Percentiles rank a stretch among this genome's conserved stretches.
Conservation (phyloP, 2,888 invertebrate species). For the Unio delphinus region DNA sequence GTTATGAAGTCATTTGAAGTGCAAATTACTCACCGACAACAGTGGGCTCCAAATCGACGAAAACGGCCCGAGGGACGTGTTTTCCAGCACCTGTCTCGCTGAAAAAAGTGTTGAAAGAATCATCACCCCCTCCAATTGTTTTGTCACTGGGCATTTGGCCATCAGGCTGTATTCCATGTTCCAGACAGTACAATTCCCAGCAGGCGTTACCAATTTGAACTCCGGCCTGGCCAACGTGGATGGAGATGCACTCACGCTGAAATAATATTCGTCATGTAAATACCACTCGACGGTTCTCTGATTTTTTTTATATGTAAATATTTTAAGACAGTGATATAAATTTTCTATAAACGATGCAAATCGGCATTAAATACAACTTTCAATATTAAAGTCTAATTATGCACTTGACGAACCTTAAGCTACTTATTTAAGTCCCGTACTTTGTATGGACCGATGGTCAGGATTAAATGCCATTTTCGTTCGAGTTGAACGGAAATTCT, state of each 20-base stretch:
- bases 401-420: too few species aligned
- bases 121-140: constrained; percentile 81
- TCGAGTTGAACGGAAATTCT: too few species aligned
- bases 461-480: too few species aligned
- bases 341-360: too few species aligned
- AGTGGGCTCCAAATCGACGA: constrained; percentile 96
- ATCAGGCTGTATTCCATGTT: constrained; percentile 75
- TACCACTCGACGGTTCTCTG: too few species aligned
- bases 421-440: too few species aligned
- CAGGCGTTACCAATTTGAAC: constrained; percentile 76
- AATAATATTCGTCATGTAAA: constrained; percentile 2
- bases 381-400: too few species aligned
- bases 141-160: constrained; percentile 83
- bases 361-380: too few species aligned
- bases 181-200: constrained; percentile 76
- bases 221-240: constrained; percentile 74
- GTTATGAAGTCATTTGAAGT: too few species aligned
- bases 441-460: too few species aligned
- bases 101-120: constrained; percentile 85
- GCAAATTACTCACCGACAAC: constrained; percentile 80
- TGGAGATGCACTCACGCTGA: constrained; percentile 73
- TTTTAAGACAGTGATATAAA: too few species aligned
- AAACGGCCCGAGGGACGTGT: constrained; percentile 74
- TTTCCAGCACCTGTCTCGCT: constrained; percentile 94
- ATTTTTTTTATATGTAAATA: too few species aligned